Evolutionary conservation across 2,113 vertebrate species (phyloP).

Genomic region (Hucho hucho): DNA sequence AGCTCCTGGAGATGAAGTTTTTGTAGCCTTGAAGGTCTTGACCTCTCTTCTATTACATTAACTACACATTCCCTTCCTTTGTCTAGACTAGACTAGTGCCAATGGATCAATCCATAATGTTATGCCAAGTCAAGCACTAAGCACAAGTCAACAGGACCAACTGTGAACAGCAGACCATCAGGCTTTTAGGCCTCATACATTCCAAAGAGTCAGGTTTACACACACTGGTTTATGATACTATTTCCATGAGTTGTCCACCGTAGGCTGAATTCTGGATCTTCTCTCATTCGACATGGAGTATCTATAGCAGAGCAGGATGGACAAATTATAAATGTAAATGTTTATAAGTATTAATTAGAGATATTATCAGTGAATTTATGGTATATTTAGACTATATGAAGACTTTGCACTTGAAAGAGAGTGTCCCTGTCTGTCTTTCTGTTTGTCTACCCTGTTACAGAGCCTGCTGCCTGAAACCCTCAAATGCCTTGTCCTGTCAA

Average conservation of each 20-base stretch:
- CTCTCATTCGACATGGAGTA: constrained; percentile 48
- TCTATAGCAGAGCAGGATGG: constrained; percentile 29
- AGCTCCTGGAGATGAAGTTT: constrained; percentile 4
- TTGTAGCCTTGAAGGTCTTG: constrained; percentile 41
- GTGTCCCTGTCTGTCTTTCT: constrained; percentile 39
- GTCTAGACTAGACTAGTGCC: constrained; percentile 49
- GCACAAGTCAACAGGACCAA: constrained; percentile 53
- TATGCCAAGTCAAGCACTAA: constrained; percentile 50
- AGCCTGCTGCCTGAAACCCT: constrained; percentile 72
- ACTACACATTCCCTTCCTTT: background rate
- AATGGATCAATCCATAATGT: constrained; percentile 42
- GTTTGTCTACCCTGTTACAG: constrained; percentile 48
- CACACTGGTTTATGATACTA: constrained; percentile 29
- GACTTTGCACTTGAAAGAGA: constrained; percentile 34
- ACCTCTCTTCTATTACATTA: constrained; percentile 9
- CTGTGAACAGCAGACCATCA: constrained; percentile 11
- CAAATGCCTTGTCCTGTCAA: constrained; percentile 68
- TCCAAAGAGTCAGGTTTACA: constrained; percentile 35
- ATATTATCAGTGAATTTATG: background rate
- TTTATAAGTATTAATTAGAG: constrained; percentile 23
- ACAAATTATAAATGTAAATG: constrained; percentile 41
- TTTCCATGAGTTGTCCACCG: constrained; percentile 1
- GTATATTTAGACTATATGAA: constrained; percentile 38
- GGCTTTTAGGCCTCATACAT: constrained; percentile 43
- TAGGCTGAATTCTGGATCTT: constrained; percentile 32